These are phyloP conservation scores for Diplolepis rosae DNA, from an alignment of 2,888 invertebrate species.

Conservation along the genomic window DNA sequence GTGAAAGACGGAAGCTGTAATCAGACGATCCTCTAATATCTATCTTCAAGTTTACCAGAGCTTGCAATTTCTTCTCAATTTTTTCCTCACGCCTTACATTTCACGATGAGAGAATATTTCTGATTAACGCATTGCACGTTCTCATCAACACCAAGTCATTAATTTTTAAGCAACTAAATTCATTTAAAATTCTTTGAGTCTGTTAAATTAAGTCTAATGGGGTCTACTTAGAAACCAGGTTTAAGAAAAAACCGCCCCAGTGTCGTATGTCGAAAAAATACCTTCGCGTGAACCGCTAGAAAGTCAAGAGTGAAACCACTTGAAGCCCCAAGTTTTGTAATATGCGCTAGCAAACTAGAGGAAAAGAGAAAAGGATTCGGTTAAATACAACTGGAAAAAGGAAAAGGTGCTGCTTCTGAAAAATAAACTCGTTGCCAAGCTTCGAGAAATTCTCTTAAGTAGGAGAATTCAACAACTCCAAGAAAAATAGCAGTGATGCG, in stretches of 20 bases:
- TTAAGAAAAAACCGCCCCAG: not conserved
- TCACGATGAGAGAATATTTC: not conserved
- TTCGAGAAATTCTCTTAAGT: constrained; percentile 10
- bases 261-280: not conserved
- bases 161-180: not conserved
- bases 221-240: not conserved
- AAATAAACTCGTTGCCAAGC: constrained; percentile 26
- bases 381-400: constrained; percentile 25
- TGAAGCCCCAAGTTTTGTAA: constrained; percentile 17
- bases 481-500: constrained; percentile 22
- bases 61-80: constrained; percentile 17
- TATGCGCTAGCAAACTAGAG: not conserved
- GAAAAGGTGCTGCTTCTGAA: constrained; percentile 26
- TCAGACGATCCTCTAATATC: constrained; percentile 63
- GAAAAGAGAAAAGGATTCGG: constrained; percentile 6
- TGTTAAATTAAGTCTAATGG: not conserved
- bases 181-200: not conserved
- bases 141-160: no score
- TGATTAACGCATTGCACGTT: not conserved
- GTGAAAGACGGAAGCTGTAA: constrained; percentile 70
- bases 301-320: constrained; percentile 25
- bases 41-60: constrained; percentile 38
- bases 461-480: constrained; percentile 9
- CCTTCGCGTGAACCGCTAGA: not conserved
- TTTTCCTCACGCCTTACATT: constrained; percentile 38